Conservation (phyloP, 2,888 invertebrate species). For the Brenthis ino region DNA sequence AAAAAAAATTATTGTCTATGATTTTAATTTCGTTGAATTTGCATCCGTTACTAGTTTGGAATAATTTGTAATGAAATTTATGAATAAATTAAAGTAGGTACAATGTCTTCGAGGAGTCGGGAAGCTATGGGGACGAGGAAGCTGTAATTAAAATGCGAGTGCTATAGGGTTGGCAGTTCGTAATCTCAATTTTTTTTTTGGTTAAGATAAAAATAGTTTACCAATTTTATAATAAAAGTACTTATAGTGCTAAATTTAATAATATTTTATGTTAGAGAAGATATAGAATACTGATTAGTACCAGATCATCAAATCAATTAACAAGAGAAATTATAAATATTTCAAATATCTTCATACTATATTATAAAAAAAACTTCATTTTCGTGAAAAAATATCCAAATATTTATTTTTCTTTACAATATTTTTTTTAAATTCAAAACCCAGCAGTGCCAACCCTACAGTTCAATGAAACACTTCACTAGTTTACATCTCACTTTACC, state of each 20-base stretch:
- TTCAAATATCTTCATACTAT: too few relatives aligned
- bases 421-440: not conserved
- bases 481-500: constrained; percentile 75
- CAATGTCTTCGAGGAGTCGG: constrained; percentile 68
- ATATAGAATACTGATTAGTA: too few relatives aligned
- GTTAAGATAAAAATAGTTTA: too few relatives aligned
- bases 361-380: too few relatives aligned
- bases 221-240: too few relatives aligned
- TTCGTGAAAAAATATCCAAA: too few relatives aligned
- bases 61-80: constrained; percentile 69
- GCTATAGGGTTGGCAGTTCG: constrained; percentile 39
- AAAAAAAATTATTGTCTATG: constrained; percentile 65
- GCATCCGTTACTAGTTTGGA: constrained; percentile 62
- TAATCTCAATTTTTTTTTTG: not conserved
- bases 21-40: constrained; percentile 68
- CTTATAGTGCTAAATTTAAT: too few relatives aligned
- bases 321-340: too few relatives aligned
- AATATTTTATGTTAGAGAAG: too few relatives aligned
- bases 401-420: not conserved
- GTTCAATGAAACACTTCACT: constrained; percentile 61
- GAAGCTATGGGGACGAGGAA: constrained; percentile 61
- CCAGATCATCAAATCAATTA: too few relatives aligned
- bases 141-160: constrained; percentile 68
- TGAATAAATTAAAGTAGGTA: constrained; percentile 73
- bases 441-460: constrained; percentile 56